A percentile compares a stretch with the other conserved stretches of the same genome.
Conservation (phyloP, 2,888 invertebrate species). For the Drosophila cracens region DNA sequence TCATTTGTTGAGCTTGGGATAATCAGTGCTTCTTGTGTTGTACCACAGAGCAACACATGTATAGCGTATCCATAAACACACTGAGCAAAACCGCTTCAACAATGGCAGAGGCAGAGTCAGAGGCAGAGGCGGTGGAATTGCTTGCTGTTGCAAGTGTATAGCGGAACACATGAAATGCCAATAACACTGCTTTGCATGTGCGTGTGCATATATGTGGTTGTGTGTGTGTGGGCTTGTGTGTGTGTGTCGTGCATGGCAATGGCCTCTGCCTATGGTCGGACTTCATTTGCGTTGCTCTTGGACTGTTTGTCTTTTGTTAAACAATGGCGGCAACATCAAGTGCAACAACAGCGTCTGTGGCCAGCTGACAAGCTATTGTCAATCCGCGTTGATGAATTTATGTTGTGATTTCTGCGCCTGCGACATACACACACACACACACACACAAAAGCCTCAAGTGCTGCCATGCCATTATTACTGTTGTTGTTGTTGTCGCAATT, state of each 20-base stretch:
- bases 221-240: background rate
- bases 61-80: conserved; percentile 9
- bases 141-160: conserved; percentile 15
- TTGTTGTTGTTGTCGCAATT: conserved; percentile 43
- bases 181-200: conserved; percentile 11
- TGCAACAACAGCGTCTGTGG: conserved; percentile 9
- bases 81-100: background rate
- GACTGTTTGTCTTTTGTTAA: conserved; percentile 78
- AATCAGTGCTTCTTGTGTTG: background rate
- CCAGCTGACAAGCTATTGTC: conserved; percentile 63
- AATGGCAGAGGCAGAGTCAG: background rate
- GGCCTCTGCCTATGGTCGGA: conserved; percentile 46
- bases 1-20: background rate
- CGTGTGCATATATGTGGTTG: background rate
- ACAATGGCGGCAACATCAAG: conserved; percentile 12
- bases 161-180: conserved; percentile 31
- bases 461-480: conserved; percentile 11
- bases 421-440: conserved; percentile 7
- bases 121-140: background rate
- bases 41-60: background rate
- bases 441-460: conserved; percentile 44
- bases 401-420: conserved; percentile 58
- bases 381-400: conserved; percentile 75
- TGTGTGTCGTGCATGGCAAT: conserved; percentile 49
- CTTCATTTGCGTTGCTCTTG: conserved; percentile 66